Evolutionary conservation across 2,888 invertebrate species (phyloP).

Genomic region (Cataglyphis albicans): DNA sequence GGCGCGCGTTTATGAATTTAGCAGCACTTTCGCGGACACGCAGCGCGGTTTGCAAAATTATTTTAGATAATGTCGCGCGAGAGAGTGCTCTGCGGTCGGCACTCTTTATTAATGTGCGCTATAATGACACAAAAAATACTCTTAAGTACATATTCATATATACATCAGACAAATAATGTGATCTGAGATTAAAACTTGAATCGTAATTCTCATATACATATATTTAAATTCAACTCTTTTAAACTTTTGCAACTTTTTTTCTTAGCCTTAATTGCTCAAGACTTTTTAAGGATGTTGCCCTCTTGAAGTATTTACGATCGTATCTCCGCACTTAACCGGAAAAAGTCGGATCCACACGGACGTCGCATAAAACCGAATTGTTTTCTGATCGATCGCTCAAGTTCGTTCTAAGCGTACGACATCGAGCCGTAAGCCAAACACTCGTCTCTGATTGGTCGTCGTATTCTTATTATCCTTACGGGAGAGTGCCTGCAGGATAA

Average conservation of each 20-base stretch:
- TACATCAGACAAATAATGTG: neutral
- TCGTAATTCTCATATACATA: neutral
- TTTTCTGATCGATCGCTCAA: slow-evolving; percentile 44
- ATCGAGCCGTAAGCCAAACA: slow-evolving; percentile 42
- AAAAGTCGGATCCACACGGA: neutral
- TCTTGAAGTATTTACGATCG: neutral
- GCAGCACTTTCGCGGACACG: slow-evolving; percentile 12
- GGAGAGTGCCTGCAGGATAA: slow-evolving; percentile 56
- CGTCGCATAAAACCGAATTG: slow-evolving; percentile 17
- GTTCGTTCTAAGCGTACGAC: slow-evolving; percentile 35
- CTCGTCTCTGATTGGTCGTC: slow-evolving; percentile 45
- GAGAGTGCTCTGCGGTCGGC: neutral
- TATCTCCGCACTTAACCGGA: neutral
- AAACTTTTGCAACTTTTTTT: neutral
- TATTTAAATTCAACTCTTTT: neutral
- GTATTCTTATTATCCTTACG: slow-evolving; percentile 41
- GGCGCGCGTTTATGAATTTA: slow-evolving; percentile 24
- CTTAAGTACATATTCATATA: neutral
- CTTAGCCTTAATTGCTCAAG: neutral
- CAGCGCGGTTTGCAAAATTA: slow-evolving; percentile 23
- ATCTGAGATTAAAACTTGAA: slow-evolving; percentile 4
- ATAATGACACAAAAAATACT: neutral
- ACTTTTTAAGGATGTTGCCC: neutral
- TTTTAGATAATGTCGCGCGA: slow-evolving; percentile 28
- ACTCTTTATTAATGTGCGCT: neutral